Conservation (phyloP, 2,113 vertebrate genomes). For the Pionites leucogaster region DNA sequence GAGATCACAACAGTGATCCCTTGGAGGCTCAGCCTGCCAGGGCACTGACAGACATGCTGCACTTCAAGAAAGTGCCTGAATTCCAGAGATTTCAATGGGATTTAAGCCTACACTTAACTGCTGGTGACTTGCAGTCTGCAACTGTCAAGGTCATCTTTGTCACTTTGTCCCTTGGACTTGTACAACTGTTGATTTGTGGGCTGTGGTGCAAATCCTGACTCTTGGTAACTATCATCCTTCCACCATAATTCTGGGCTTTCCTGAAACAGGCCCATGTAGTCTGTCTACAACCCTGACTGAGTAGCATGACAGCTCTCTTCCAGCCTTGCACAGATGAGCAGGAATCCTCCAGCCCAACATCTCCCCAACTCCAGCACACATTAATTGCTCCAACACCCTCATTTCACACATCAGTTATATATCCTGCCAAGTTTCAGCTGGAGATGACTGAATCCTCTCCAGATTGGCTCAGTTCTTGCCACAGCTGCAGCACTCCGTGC, state of each 20-base stretch:
- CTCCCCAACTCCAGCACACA: not conserved
- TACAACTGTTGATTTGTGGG: not conserved
- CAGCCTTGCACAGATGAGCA: not conserved
- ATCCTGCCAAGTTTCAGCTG: not conserved
- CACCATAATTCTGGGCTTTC: not conserved
- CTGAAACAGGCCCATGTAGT: not conserved
- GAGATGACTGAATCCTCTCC: not conserved
- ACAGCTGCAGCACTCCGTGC: not conserved
- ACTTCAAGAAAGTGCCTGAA: not conserved
- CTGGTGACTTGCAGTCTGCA: not conserved
- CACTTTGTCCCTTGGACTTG: not conserved
- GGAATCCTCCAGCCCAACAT: not conserved
- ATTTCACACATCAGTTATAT: not conserved
- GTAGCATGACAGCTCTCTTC: fast-evolving
- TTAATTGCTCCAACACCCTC: not conserved
- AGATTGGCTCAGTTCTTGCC: not conserved
- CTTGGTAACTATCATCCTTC: not conserved
- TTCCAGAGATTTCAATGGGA: not conserved
- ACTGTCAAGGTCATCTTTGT: not conserved
- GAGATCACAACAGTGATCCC: not conserved
- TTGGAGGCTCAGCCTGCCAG: not conserved
- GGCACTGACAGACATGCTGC: not conserved
- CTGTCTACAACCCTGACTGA: not conserved
- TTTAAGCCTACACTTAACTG: not conserved
- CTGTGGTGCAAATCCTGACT: not conserved